phyloP scores from a whole-genome alignment of 1,140 invertebrate genomes.

The Lithobius niger region DNA sequence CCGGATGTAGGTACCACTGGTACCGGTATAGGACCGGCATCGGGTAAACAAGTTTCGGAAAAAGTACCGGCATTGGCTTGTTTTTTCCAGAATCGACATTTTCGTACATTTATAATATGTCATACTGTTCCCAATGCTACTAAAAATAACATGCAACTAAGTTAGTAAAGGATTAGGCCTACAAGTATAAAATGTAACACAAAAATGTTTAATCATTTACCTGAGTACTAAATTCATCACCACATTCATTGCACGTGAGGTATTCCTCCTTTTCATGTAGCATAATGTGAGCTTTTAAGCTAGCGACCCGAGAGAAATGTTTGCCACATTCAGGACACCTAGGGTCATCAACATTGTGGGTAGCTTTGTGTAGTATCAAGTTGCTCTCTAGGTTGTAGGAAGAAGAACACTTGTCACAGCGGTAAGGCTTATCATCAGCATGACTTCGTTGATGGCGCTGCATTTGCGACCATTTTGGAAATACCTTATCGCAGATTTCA shows the following conservation, averaged over 20 bases:
- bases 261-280: slow-evolving; percentile 53
- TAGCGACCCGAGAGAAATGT: slow-evolving; percentile 49
- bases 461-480: slow-evolving; percentile 38
- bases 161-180: no score
- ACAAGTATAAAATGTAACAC: not conserved
- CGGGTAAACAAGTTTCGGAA: no score
- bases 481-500: slow-evolving; percentile 40
- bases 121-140: no score
- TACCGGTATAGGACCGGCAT: no score
- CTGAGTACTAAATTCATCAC: slow-evolving; percentile 50
- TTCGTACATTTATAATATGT: no score
- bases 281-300: slow-evolving; percentile 53
- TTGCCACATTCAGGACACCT: slow-evolving; percentile 49
- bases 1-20: no score
- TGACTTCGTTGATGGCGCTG: slow-evolving; percentile 43
- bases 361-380: slow-evolving; percentile 46
- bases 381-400: slow-evolving; percentile 50
- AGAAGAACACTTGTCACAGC: slow-evolving; percentile 42
- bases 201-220: slow-evolving; percentile 27
- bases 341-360: slow-evolving; percentile 38
- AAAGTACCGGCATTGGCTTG: no score
- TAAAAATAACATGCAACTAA: no score
- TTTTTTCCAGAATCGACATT: no score
- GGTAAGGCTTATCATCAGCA: slow-evolving; percentile 45
- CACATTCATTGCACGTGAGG: slow-evolving; percentile 50